A percentile compares a stretch with the other conserved stretches of the same genome.
Evolutionary conservation across 2,797 vertebrate species (phyloP).

Genomic region (Xenopus petersii): DNA sequence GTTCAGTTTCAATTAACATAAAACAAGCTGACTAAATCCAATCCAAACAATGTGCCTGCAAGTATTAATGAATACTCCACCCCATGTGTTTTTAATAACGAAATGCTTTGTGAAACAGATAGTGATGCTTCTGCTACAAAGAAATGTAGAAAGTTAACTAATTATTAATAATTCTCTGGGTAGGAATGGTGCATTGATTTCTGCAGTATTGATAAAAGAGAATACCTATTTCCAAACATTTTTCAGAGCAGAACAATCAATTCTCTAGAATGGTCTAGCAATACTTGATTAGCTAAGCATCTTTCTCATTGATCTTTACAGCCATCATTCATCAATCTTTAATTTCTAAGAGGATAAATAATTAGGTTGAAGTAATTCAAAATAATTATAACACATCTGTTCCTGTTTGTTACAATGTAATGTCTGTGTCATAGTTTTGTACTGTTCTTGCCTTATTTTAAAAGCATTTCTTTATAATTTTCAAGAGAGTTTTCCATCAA

Average conservation of each 20-base stretch:
- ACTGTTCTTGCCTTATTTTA: too few relatives aligned
- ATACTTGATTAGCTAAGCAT: constrained; percentile 5
- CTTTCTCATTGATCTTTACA: constrained; percentile 1
- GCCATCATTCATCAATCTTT: constrained; percentile 1
- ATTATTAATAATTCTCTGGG: constrained; percentile 2
- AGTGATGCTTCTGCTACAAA: neutral
- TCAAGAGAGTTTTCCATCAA: too few relatives aligned
- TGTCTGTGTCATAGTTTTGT: too few relatives aligned
- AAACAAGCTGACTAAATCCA: too few relatives aligned
- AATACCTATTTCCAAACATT: neutral
- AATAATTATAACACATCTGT: neutral
- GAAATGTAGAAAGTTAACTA: neutral
- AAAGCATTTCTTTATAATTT: too few relatives aligned
- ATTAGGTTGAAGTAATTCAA: neutral
- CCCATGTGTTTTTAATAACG: too few relatives aligned
- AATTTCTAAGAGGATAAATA: constrained; percentile 1
- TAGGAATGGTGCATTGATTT: neutral
- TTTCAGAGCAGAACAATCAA: neutral
- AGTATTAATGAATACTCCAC: too few relatives aligned
- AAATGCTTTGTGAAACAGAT: neutral
- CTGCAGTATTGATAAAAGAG: neutral
- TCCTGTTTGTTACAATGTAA: too few relatives aligned
- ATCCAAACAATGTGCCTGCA: too few relatives aligned
- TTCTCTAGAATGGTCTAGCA: neutral
- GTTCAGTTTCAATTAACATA: too few relatives aligned